Conservation (phyloP, 2,888 invertebrate species). For the Gortyna flavago region DNA sequence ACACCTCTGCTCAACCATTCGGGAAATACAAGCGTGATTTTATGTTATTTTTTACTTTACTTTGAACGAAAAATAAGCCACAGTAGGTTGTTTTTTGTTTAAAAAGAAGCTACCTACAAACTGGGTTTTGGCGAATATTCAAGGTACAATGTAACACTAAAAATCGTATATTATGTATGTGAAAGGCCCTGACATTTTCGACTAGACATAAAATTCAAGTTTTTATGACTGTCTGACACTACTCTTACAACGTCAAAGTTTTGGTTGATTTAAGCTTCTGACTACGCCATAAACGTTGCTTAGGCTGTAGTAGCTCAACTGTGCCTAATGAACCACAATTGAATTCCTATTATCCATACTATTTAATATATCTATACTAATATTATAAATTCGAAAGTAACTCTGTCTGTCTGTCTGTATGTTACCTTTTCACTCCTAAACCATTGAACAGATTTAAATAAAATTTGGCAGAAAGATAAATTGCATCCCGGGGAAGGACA, state of each 20-base stretch:
- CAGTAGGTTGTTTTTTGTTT: neutral
- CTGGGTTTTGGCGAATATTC: neutral
- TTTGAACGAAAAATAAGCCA: neutral
- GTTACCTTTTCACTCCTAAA: too few species aligned
- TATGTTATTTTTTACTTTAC: neutral
- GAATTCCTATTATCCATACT: too few species aligned
- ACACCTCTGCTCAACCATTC: too few species aligned
- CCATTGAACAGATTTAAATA: too few species aligned
- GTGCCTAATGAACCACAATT: too few species aligned
- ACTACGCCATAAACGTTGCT: constrained; percentile 45
- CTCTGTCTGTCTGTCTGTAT: too few species aligned
- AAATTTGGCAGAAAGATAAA: too few species aligned
- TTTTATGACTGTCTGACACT: constrained; percentile 47
- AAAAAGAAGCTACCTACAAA: neutral
- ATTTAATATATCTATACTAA: too few species aligned
- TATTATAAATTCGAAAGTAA: too few species aligned
- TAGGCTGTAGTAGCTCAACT: neutral
- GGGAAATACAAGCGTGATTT: too few species aligned
- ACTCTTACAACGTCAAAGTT: constrained; percentile 38
- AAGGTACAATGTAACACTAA: constrained; percentile 16
- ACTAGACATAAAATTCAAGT: constrained; percentile 45
- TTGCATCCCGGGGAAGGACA: too few species aligned
- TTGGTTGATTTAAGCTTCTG: constrained; percentile 39
- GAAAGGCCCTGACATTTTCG: constrained; percentile 38
- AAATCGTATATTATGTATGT: constrained; percentile 4